phyloP scores from a whole-genome alignment of 2,113 vertebrate genomes.

The Mellivora capensis region DNA sequence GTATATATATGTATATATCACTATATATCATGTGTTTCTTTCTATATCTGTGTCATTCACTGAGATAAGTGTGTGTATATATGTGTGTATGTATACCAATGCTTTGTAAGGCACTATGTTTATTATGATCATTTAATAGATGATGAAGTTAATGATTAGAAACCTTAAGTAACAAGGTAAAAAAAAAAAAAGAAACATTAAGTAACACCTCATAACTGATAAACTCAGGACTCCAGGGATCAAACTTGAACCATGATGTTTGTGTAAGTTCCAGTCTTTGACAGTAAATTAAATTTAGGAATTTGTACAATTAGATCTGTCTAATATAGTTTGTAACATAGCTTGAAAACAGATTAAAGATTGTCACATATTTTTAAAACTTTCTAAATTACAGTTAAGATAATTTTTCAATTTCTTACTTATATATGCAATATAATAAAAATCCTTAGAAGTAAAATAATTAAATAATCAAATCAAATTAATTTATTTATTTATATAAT shows the following conservation, averaged over 20 bases:
- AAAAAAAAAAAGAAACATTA: not conserved
- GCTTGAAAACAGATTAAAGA: not conserved
- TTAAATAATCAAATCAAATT: no score
- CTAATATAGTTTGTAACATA: not conserved
- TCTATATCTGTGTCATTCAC: not conserved
- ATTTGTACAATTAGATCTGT: not conserved
- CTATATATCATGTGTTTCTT: not conserved
- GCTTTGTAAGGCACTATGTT: not conserved
- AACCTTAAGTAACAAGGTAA: not conserved
- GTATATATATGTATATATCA: not conserved
- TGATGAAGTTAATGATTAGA: not conserved
- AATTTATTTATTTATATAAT: no score
- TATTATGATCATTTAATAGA: not conserved
- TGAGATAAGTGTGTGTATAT: not conserved
- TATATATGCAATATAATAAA: not conserved
- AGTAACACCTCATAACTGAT: not conserved
- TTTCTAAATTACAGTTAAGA: not conserved
- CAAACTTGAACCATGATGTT: not conserved
- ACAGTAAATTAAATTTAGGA: not conserved
- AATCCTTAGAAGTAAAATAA: not conserved
- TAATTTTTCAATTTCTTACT: not conserved
- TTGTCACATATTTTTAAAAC: not conserved
- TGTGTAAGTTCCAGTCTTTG: not conserved
- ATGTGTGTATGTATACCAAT: not conserved
- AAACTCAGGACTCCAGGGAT: not conserved